Evolutionary conservation across 2,797 vertebrate genomes (phyloP), one percentile per base, ranked within the genome.

Genomic region (Phrynocephalus forsythii): DNA sequence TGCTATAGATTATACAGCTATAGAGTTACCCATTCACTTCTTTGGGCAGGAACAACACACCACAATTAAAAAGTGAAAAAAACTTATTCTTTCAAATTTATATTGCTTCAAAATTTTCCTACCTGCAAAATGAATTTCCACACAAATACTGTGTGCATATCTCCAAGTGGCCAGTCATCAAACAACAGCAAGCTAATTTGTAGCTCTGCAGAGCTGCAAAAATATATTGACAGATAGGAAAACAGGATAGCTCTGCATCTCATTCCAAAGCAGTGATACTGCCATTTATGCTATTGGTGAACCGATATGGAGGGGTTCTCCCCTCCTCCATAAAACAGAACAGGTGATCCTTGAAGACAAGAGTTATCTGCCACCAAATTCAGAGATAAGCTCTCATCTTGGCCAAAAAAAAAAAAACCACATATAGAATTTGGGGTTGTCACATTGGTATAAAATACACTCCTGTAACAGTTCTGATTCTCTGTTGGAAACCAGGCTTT

Each of bases 381-480:
- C 56, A 88, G 73, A 68, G 8, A 20, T 68, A 52, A 68, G 66
- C 11, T 68, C 79, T 26, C n/a, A 66, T 73, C 71, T 88, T 8
- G 15, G 3, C 18, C 20, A 9, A 50, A 56, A 13, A 26, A 85
- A 52, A 33, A 11, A 60, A 75, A 66, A 6, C 20, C 69, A 72
- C 6, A 82, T 18, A 75, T 52, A 28, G 71, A 26, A 63, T 56
- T 9, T 60, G 33, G 71, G 71, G 79, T 38, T 79, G 24, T 28
- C 8, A 84, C 66, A 26, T 26, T 18, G 2, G 30, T 7, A 2
- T 82, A n/a, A 8, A 22, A 76, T 87, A 82, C 3, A 13, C 30
- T 79, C 82, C 52, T 83, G 63, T 88, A 91, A 80, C 13, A 71
- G 38, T 85, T 84, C 15, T 15, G 8, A 69, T 72, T 24, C 52